Percentiles rank a stretch among this genome's conserved stretches.
phyloP scores from a whole-genome alignment of 2,888 invertebrate species.

The Ashinkailepas kermadecensis region DNA sequence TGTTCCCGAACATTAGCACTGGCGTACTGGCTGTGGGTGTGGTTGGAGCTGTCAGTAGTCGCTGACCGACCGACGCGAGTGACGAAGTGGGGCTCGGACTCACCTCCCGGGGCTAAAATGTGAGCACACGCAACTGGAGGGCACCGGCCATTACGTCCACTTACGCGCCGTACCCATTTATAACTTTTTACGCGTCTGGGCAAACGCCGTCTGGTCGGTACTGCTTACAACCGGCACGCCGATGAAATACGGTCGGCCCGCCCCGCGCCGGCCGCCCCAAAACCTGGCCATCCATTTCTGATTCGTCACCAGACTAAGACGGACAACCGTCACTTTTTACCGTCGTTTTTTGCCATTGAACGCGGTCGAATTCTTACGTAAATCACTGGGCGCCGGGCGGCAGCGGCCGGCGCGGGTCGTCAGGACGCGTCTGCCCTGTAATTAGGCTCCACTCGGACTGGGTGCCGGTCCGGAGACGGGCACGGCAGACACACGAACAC shows the following conservation, averaged over 20 bases:
- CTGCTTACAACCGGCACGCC: not conserved
- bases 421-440: not conserved
- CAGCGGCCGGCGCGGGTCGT: not conserved
- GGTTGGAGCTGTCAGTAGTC: no score
- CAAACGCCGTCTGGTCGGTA: not conserved
- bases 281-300: not conserved
- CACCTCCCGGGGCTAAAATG: not conserved
- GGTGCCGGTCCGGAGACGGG: not conserved
- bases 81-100: no score
- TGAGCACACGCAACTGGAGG: not conserved
- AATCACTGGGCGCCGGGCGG: not conserved
- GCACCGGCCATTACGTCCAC: not conserved
- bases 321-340: conserved; percentile 18
- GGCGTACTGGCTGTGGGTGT: no score
- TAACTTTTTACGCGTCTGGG: not conserved
- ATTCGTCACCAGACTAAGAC: not conserved
- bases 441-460: not conserved
- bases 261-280: not conserved
- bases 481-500: not conserved
- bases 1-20: no score
- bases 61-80: no score
- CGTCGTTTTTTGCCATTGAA: conserved; percentile 16
- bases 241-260: not conserved
- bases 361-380: conserved; percentile 6
- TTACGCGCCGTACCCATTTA: not conserved